phyloP scores from a whole-genome alignment of 2,797 vertebrate species.

The Orientallactaga sibirica region DNA sequence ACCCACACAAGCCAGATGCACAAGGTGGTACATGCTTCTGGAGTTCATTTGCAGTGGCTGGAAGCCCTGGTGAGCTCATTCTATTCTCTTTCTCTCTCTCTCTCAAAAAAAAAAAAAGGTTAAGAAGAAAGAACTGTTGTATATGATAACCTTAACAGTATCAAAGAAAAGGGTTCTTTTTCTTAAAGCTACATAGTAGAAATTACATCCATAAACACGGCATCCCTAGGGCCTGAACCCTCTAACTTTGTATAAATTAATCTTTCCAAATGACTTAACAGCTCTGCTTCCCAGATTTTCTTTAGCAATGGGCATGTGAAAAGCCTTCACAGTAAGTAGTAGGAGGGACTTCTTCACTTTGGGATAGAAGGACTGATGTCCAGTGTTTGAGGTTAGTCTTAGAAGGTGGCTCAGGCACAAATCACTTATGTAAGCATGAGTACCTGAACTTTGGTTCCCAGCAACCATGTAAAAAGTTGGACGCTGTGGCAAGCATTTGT shows the following conservation, averaged over 20 bases:
- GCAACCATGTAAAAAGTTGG: too few species aligned
- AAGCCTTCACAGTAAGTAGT: neutral
- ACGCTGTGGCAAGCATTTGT: too few species aligned
- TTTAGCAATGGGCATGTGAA: neutral
- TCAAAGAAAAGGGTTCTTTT: neutral
- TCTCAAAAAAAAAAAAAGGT: neutral
- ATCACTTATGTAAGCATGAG: too few species aligned
- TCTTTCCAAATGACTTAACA: neutral
- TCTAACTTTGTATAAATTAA: neutral
- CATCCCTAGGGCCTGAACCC: neutral
- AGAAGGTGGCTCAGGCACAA: too few species aligned
- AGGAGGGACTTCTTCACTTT: neutral
- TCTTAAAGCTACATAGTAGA: conserved; percentile 21
- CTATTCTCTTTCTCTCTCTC: too few species aligned
- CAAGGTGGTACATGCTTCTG: too few species aligned
- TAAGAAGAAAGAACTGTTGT: neutral
- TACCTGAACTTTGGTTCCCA: too few species aligned
- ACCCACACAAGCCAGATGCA: too few species aligned
- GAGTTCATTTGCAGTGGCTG: too few species aligned
- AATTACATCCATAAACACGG: conserved; percentile 3
- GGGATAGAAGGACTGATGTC: neutral
- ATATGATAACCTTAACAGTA: neutral
- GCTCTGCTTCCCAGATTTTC: conserved; percentile 6
- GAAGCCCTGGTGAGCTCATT: too few species aligned
- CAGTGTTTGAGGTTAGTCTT: neutral